These are phyloP conservation scores for Diadema setosum DNA, from an alignment of 35 echinoderm and acorn worm species.

Conservation along the genomic window DNA sequence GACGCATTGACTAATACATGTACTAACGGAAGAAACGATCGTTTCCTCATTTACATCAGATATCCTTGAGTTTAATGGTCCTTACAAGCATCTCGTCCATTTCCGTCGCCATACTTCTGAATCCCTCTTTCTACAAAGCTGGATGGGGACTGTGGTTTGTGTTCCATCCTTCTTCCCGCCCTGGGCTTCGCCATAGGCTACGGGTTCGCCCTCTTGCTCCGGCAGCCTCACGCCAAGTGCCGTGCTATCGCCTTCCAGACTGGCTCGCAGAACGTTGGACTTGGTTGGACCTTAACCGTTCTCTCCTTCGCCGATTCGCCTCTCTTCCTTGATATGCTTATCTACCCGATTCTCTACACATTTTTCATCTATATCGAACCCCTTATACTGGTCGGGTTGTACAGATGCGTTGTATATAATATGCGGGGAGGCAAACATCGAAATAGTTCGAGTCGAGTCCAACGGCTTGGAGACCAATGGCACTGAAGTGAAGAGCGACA, in stretches of 20 bases:
- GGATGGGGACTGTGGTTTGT: conserved; percentile 78
- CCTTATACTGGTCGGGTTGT: no score
- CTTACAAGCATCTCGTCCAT: no score
- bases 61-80: no score
- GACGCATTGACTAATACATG: no score
- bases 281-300: conserved; percentile 58
- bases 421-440: no score
- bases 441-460: no score
- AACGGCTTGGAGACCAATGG: no score
- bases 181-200: conserved; percentile 60
- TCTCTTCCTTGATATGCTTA: conserved; percentile 36
- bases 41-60: background rate
- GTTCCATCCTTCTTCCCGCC: conserved; percentile 7
- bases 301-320: conserved; percentile 46
- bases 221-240: conserved; percentile 56
- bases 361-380: conserved; percentile 30
- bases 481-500: no score
- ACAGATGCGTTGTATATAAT: no score
- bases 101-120: background rate
- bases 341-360: conserved; percentile 57
- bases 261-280: conserved; percentile 66
- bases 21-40: no score
- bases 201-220: conserved; percentile 45
- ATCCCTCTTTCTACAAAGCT: conserved; percentile 58
- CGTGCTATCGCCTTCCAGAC: conserved; percentile 87